Percentiles rank a stretch among this genome's conserved stretches.
Conservation (phyloP, 1,140 invertebrate genomes). For the Lepidurus packardi region DNA sequence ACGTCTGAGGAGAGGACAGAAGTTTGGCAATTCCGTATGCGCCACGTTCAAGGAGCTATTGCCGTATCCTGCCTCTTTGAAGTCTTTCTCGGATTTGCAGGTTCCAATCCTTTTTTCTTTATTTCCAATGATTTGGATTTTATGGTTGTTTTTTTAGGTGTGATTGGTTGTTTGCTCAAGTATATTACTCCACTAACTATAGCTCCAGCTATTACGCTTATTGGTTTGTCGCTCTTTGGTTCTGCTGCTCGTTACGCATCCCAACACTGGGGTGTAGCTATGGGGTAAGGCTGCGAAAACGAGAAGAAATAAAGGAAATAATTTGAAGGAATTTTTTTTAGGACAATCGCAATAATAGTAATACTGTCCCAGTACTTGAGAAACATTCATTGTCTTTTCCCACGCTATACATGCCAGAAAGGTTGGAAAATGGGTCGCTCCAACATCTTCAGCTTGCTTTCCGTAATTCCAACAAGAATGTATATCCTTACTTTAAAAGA, state of each 20-base stretch:
- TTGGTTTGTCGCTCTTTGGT: constrained; percentile 46
- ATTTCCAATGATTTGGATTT: not conserved
- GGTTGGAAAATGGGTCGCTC: not conserved
- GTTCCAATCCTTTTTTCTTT: constrained; percentile 38
- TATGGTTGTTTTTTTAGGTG: not conserved
- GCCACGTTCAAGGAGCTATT: constrained; percentile 76
- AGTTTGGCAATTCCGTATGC: constrained; percentile 71
- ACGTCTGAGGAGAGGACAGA: constrained; percentile 53
- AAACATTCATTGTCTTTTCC: constrained; percentile 59
- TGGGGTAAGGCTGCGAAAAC: constrained; percentile 41
- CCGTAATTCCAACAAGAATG: not conserved
- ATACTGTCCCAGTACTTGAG: constrained; percentile 74
- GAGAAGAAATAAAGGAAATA: no score
- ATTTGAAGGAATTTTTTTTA: constrained; percentile 46
- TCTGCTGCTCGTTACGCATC: constrained; percentile 42
- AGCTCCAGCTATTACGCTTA: constrained; percentile 46
- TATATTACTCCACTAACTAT: constrained; percentile 50
- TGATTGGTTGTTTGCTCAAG: constrained; percentile 42
- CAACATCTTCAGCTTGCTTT: constrained; percentile 16
- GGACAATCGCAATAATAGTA: constrained; percentile 71
- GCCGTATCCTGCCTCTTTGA: constrained; percentile 73
- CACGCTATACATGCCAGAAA: constrained; percentile 48
- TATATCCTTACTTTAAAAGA: no score
- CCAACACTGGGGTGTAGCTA: constrained; percentile 45
- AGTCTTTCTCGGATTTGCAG: constrained; percentile 62